These are phyloP conservation scores for Torymus texanus DNA, from an alignment of 2,888 invertebrate species.

Conservation along the genomic window DNA sequence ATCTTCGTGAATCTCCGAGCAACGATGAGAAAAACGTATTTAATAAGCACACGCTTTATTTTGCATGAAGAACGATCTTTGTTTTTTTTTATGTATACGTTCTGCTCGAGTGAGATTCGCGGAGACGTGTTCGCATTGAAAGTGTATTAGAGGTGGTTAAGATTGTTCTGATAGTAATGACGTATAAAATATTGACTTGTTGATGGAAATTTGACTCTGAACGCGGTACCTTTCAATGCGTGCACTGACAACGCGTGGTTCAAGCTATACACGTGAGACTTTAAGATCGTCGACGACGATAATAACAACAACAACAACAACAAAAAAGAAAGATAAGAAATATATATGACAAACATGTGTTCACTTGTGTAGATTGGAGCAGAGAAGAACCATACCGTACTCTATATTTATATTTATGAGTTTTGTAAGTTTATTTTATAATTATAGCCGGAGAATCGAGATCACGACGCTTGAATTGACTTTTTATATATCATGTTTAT, in stretches of 20 bases:
- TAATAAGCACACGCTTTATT: no score
- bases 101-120: neutral
- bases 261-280: slow-evolving; percentile 48
- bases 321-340: neutral
- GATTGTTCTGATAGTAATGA: no score
- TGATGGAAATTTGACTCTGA: slow-evolving; percentile 14
- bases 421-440: slow-evolving; percentile 33
- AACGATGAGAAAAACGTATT: no score
- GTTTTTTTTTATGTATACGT: neutral
- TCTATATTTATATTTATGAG: slow-evolving; percentile 17
- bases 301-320: neutral
- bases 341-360: slow-evolving; percentile 28
- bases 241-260: slow-evolving; percentile 13
- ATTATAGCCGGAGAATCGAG: neutral
- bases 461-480: slow-evolving; percentile 1
- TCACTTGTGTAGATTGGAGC: slow-evolving; percentile 49
- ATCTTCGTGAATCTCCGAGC: neutral
- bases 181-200: neutral
- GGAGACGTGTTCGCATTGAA: slow-evolving; percentile 33
- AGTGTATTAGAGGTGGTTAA: slow-evolving; percentile 14
- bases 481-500: no score
- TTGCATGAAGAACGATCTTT: no score
- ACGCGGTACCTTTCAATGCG: slow-evolving; percentile 43
- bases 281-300: slow-evolving; percentile 15
- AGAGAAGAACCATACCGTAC: slow-evolving; percentile 39